phyloP scores from a whole-genome alignment of 2,888 invertebrate species.

The Torymus tubicola region DNA sequence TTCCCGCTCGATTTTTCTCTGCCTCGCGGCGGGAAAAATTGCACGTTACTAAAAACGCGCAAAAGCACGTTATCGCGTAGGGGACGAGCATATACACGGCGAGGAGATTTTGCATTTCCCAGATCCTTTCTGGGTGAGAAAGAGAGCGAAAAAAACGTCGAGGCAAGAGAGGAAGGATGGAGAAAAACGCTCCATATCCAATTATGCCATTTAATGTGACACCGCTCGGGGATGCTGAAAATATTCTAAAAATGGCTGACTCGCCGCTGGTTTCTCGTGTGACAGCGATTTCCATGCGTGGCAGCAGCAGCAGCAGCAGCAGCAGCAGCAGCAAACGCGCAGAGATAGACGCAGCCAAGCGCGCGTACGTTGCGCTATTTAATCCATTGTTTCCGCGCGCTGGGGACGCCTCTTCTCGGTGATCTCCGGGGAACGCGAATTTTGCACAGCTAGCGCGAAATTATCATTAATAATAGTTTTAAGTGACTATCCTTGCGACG shows the following conservation, averaged over 20 bases:
- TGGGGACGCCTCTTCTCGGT: too few relatives aligned
- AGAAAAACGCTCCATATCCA: slow-evolving; percentile 36
- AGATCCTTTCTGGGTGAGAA: background rate
- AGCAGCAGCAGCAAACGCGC: background rate
- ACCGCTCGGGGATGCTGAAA: slow-evolving; percentile 37
- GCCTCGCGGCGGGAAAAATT: slow-evolving; percentile 7
- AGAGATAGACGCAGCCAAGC: too few relatives aligned
- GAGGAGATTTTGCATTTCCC: slow-evolving; percentile 28
- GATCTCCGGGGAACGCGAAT: slow-evolving; percentile 21
- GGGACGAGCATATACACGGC: background rate
- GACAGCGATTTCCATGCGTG: slow-evolving; percentile 37
- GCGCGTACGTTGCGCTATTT: slow-evolving; percentile 9
- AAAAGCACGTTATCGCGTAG: background rate
- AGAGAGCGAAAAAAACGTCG: background rate
- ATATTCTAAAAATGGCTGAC: slow-evolving; percentile 49
- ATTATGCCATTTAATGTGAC: slow-evolving; percentile 47
- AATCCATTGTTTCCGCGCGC: slow-evolving; percentile 26
- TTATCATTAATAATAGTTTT: slow-evolving; percentile 45
- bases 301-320: background rate
- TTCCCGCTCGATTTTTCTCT: slow-evolving; percentile 17
- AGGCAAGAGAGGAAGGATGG: background rate
- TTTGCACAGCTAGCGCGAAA: slow-evolving; percentile 8
- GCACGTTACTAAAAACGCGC: slow-evolving; percentile 10
- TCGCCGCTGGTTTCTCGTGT: background rate
- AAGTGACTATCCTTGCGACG: background rate